phyloP scores from a whole-genome alignment of 2,888 invertebrate genomes.

The Clunio marinus region DNA sequence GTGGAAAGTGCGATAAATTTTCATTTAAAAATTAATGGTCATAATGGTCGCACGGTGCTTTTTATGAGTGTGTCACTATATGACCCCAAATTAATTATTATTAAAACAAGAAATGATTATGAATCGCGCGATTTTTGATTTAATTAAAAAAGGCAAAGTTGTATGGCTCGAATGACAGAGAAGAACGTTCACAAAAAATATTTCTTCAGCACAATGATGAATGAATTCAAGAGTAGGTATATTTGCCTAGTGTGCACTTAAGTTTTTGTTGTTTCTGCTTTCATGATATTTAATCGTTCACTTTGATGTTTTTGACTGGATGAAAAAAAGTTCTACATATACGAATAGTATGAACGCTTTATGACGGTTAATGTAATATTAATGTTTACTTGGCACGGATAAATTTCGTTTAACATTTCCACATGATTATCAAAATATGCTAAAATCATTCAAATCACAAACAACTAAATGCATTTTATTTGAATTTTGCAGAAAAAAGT shows the following conservation, averaged over 20 bases:
- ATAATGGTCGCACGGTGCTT: slow-evolving; percentile 15
- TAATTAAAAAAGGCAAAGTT: slow-evolving; percentile 28
- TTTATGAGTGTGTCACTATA: slow-evolving; percentile 16
- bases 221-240: slow-evolving; percentile 32
- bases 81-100: slow-evolving; percentile 34
- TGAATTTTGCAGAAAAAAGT: too few species aligned
- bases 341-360: too few species aligned
- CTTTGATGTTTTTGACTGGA: slow-evolving; percentile 3
- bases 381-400: too few species aligned
- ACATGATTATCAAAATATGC: too few species aligned
- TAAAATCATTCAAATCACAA: too few species aligned
- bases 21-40: slow-evolving; percentile 33
- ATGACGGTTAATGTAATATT: too few species aligned
- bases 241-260: slow-evolving; percentile 9
- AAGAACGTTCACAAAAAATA: not conserved
- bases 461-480: too few species aligned
- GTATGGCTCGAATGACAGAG: not conserved
- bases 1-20: slow-evolving; percentile 21
- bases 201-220: slow-evolving; percentile 36
- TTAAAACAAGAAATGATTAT: slow-evolving; percentile 34
- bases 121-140: slow-evolving; percentile 38
- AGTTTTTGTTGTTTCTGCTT: too few species aligned
- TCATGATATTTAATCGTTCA: not conserved
- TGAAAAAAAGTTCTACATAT: too few species aligned
- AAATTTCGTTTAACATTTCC: too few species aligned